Evolutionary conservation across 1,140 invertebrate species (phyloP).

Genomic region (Cyrtorhinus lividipennis): DNA sequence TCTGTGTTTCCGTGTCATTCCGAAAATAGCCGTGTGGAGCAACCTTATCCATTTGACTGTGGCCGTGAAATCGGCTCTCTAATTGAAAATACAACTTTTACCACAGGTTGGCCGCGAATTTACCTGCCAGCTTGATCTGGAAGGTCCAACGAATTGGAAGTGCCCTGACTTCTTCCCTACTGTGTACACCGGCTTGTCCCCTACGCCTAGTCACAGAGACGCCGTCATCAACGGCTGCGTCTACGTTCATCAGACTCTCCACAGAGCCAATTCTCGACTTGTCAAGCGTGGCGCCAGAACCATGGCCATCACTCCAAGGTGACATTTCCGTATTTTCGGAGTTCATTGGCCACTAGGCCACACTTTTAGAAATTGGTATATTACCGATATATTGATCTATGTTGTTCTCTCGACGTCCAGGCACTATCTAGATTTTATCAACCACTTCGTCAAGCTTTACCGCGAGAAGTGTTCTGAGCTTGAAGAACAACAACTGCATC

Average conservation of each 20-base stretch:
- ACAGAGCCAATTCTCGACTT: slow-evolving; percentile 79
- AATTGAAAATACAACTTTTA: too few relatives aligned
- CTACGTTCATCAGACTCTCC: slow-evolving; percentile 93
- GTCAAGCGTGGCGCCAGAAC: slow-evolving; percentile 83
- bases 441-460: slow-evolving; percentile 97
- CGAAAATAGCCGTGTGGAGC: too few relatives aligned
- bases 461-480: slow-evolving; percentile 95
- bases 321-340: too few relatives aligned
- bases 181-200: slow-evolving; percentile 58
- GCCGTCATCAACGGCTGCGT: slow-evolving; percentile 97
- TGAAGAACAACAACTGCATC: slow-evolving; percentile 96
- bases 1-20: too few relatives aligned
- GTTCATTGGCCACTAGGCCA: too few relatives aligned
- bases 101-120: slow-evolving; percentile 70
- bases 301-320: slow-evolving; percentile 91
- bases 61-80: too few relatives aligned
- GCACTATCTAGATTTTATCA: slow-evolving; percentile 99
- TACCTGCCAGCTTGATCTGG: slow-evolving; percentile 67
- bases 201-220: slow-evolving; percentile 69
- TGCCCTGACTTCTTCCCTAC: slow-evolving; percentile 78
- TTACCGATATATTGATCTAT: slow-evolving; percentile 2
- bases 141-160: slow-evolving; percentile 57
- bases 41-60: too few relatives aligned
- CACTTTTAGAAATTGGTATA: too few relatives aligned
- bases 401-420: slow-evolving; percentile 29